Evolutionary conservation across 2,797 vertebrate species (phyloP), one percentile per base, ranked within the genome.

Genomic region (Cossypha polioptera): DNA sequence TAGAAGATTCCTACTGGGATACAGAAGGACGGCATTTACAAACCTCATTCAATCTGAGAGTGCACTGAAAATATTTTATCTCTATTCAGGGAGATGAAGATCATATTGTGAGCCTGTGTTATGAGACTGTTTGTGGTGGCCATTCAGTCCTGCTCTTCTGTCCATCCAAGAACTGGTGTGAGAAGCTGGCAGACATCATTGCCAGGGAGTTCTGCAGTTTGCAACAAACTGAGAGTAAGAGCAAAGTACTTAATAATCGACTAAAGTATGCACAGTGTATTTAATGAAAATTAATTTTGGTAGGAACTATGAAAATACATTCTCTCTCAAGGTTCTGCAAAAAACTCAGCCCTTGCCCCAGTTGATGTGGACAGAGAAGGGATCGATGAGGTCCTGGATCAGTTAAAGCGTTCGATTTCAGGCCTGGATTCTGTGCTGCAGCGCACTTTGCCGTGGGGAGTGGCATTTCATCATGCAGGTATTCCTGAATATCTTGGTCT

Each of bases 381-480:
- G 57, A 98, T 99, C 3, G 71, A 97, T 87, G 98, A 99, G 82
- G 98, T 99, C 81, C 77, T 99, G 48, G 98, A 98, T 71, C 99
- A 99, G 91, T 95, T 99, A 77, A 99, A 98, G 94, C 98, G 97
- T 72, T 99, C 98, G 4, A 97, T 99, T 31, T 98, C 99, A 22
- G 99, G 99, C 51, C 96, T 99, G 48, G 99, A 99, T 89, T 97
- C 98, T 38, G 98, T 98, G 47, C 98, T 99, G 25, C 98, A 98
- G 65, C 98, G 98, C 71, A 98, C 99, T 31, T 98, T 99, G 76
- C 99, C 98, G 0, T 99, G 98, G 98, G 99, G 99, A 19, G 99
- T 99, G 88, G 99, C 98, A 29, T 99, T 99, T 97, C 99, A 99
- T 96, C 99, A 99, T 73, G 99, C 99, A 94, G 99, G 99, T 99